These are phyloP conservation scores for Orchesella flavescens DNA, from an alignment of 2,888 invertebrate species.

Conservation along the genomic window DNA sequence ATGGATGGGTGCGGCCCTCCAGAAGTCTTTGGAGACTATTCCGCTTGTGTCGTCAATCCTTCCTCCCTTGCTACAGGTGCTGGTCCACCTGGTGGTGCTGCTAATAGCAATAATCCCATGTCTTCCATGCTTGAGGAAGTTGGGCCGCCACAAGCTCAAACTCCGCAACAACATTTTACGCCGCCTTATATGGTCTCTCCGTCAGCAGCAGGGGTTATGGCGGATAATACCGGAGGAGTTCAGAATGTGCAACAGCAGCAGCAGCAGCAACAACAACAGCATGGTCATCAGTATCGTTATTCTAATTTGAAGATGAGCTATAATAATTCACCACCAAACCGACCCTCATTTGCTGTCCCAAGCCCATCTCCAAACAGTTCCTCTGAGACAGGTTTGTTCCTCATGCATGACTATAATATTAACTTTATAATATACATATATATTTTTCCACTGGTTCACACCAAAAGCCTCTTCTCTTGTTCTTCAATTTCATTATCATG, in stretches of 20 bases:
- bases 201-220: slow-evolving; percentile 73
- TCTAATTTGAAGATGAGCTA: slow-evolving; percentile 69
- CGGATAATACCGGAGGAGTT: slow-evolving; percentile 73
- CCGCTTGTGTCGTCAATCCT: slow-evolving; percentile 48
- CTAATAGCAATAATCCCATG: slow-evolving; percentile 41
- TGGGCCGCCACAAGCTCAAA: slow-evolving; percentile 58
- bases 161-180: slow-evolving; percentile 59
- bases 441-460: not conserved
- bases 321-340: slow-evolving; percentile 73
- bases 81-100: slow-evolving; percentile 22
- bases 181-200: slow-evolving; percentile 72
- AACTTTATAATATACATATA: not conserved
- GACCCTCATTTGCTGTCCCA: slow-evolving; percentile 88
- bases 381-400: slow-evolving; percentile 49
- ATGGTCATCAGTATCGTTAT: slow-evolving; percentile 69
- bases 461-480: too few species aligned
- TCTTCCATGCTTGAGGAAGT: slow-evolving; percentile 64
- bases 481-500: slow-evolving; percentile 15
- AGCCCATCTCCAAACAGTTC: slow-evolving; percentile 84
- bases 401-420: not conserved
- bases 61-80: slow-evolving; percentile 19
- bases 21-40: slow-evolving; percentile 65
- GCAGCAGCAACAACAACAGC: slow-evolving; percentile 71
- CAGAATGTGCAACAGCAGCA: slow-evolving; percentile 69
- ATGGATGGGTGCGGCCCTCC: slow-evolving; percentile 80